Base-by-base conservation (phyloP, 2,113 vertebrate genomes). In the Python bivittatus region DNA sequence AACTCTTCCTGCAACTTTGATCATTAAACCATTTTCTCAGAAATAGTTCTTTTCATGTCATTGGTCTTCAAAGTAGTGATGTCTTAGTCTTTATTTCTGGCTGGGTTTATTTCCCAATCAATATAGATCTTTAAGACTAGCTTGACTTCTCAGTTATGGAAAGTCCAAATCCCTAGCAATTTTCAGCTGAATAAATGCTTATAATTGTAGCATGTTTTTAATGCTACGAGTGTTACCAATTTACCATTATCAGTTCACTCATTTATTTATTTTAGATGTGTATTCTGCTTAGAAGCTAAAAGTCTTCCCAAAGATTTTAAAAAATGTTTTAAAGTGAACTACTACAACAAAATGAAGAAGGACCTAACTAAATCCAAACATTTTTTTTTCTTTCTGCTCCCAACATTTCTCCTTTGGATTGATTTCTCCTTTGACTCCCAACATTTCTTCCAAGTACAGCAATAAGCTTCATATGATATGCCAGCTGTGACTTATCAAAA, bases 41-140 rank as follows among this genome's bases (percentile, higher is more conserved):
- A 92, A 88, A 88, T 84, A 92, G 38, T 92, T 88, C 38, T 22
- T 72, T 88, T 79, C 52, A 38, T 83, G 57, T 52, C 54, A 52
- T 88, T 92, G 56, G 58, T 88, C 6, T 56, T 84, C 10, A 22
- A n/a, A 44, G n/a, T 58, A 29, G 42, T 92, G 91, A 88, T 88
- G 33, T 79, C 64, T 88, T 68, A 86, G 10, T 38, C 84, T 86
- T 84, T 15, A n/a, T 23, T 79, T 85, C 54, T 57, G 61, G 60
- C 52, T 56, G 29, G 57, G 52, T 64, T 79, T 23, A 48, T 42
- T 88, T 61, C 15, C 61, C 48, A 52, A 20, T 44, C 6, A 25
- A 2, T 86, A 10, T 52, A 11, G 23, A 25, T 42, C 48, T 54
- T 68, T 86, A 48, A 58, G 13, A 64, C 33, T 58, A 58, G 38